phyloP scores from a whole-genome alignment of 2,888 invertebrate species.

The Acleris holmiana region DNA sequence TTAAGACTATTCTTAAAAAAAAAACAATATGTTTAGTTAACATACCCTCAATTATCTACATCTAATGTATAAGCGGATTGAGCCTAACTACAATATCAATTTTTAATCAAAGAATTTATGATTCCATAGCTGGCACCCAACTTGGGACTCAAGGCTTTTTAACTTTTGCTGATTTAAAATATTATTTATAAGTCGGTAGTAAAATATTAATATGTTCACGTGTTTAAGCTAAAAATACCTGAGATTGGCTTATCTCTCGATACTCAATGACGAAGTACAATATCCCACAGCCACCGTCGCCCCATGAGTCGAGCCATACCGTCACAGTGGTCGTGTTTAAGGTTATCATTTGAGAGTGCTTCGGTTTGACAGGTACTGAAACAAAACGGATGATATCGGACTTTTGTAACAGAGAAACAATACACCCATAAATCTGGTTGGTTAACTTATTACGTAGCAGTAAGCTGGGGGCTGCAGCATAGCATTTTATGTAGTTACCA shows the following conservation, averaged over 20 bases:
- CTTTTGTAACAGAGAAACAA: too few species aligned
- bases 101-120: too few species aligned
- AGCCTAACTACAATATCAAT: neutral
- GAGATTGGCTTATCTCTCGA: constrained; percentile 85
- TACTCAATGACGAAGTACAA: constrained; percentile 94
- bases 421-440: too few species aligned
- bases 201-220: too few species aligned
- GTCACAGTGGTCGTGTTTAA: constrained; percentile 94
- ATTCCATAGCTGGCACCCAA: constrained; percentile 20
- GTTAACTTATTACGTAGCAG: too few species aligned
- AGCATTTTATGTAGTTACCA: too few species aligned
- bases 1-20: neutral
- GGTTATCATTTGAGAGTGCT: constrained; percentile 91
- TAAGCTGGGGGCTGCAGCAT: too few species aligned
- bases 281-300: constrained; percentile 94
- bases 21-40: neutral
- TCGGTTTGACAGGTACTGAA: constrained; percentile 90
- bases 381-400: constrained; percentile 36
- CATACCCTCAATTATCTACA: too few species aligned
- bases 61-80: neutral
- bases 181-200: too few species aligned
- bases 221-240: constrained; percentile 51
- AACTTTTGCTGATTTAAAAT: too few species aligned
- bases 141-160: neutral
- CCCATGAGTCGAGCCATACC: constrained; percentile 94